Evolutionary conservation across 2,888 invertebrate genomes (phyloP).

Genomic region (Scaptomyza reducta): DNA sequence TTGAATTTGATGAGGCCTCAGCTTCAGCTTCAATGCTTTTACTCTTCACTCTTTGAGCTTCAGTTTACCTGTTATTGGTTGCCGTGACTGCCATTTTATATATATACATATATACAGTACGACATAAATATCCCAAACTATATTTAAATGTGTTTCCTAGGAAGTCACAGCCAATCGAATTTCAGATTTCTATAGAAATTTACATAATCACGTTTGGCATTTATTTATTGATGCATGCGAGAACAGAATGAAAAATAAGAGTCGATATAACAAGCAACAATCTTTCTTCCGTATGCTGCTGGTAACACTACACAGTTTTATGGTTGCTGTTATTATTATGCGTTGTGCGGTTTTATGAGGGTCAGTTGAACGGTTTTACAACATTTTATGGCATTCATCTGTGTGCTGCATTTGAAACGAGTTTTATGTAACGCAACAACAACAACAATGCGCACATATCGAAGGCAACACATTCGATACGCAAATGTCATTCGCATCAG

Average conservation of each 20-base stretch:
- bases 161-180: constrained; percentile 11
- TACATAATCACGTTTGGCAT: constrained; percentile 78
- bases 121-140: neutral
- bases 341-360: constrained; percentile 43
- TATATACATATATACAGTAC: constrained; percentile 9
- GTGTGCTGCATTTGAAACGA: constrained; percentile 64
- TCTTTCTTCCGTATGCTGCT: constrained; percentile 26
- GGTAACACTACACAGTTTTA: constrained; percentile 22
- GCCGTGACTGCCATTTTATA: constrained; percentile 27
- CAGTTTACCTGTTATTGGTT: constrained; percentile 8
- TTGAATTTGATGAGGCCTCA: constrained; percentile 68
- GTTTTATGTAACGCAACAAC: constrained; percentile 26
- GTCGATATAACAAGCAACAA: constrained; percentile 35
- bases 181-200: constrained; percentile 66
- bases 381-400: constrained; percentile 64
- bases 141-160: constrained; percentile 2
- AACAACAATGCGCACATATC: constrained; percentile 38
- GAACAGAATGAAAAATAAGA: constrained; percentile 13
- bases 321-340: constrained; percentile 10
- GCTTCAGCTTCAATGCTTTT: constrained; percentile 21
- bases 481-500: constrained; percentile 14
- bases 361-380: constrained; percentile 71
- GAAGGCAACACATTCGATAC: constrained; percentile 37
- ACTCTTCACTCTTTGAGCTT: constrained; percentile 3
- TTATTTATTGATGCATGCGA: constrained; percentile 75